Conservation (phyloP, 2,797 vertebrate species). For the Eidolon dupreanum region DNA sequence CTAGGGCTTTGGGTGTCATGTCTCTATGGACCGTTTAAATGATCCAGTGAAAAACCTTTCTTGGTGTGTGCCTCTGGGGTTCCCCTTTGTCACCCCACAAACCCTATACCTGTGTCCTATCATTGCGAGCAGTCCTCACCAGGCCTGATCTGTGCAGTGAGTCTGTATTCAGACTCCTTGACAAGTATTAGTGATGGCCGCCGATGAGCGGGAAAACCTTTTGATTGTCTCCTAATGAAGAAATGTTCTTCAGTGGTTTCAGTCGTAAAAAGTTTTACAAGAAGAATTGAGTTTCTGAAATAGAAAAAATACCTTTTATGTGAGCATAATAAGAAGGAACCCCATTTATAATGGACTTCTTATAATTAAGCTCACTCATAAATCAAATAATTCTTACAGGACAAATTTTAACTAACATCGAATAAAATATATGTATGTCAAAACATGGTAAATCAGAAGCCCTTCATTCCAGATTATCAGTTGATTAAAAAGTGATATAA, state of each 20-base stretch:
- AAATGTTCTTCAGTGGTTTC: neutral
- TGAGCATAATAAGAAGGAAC: neutral
- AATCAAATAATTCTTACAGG: neutral
- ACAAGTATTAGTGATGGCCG: neutral
- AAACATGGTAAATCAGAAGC: neutral
- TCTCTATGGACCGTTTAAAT: neutral
- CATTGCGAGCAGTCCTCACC: neutral
- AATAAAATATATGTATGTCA: neutral
- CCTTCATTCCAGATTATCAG: neutral
- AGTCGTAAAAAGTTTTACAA: neutral
- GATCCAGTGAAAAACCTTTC: neutral
- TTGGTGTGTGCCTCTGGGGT: neutral
- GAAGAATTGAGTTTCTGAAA: neutral
- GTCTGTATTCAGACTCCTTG: neutral
- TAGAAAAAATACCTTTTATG: neutral
- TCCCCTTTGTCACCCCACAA: no score
- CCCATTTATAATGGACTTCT: neutral
- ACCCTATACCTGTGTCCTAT: neutral
- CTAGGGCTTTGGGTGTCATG: neutral
- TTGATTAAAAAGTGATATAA: neutral
- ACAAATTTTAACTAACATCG: neutral
- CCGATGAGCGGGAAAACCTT: neutral
- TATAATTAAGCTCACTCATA: neutral
- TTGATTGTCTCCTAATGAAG: slow-evolving; percentile 7
- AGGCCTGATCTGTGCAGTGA: neutral